Evolutionary conservation across 2,113 vertebrate genomes (phyloP).

Genomic region (Bungarus multicinctus): DNA sequence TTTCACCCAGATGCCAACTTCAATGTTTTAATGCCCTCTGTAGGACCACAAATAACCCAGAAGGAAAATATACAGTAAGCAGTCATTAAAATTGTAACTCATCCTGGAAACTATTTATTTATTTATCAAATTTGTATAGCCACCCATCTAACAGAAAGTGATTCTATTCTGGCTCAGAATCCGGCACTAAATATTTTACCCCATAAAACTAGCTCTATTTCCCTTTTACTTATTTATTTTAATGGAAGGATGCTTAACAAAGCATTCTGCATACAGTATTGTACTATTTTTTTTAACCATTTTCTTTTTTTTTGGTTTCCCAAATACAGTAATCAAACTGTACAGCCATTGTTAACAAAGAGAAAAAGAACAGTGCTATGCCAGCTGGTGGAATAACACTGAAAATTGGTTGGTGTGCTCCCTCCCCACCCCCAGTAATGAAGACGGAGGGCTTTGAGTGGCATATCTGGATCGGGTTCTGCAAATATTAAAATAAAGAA

Average conservation of each 20-base stretch:
- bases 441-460: not conserved
- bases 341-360: not conserved
- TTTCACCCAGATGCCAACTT: not conserved
- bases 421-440: not conserved
- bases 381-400: not conserved
- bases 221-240: not conserved
- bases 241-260: not conserved
- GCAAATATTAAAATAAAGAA: not conserved
- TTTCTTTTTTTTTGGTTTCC: no score
- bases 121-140: not conserved
- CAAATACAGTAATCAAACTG: not conserved
- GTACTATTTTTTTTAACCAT: not conserved
- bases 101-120: not conserved
- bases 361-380: not conserved
- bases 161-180: not conserved
- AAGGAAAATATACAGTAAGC: not conserved
- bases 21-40: not conserved
- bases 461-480: not conserved
- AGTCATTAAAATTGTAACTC: not conserved
- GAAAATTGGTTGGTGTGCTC: not conserved
- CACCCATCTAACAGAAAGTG: not conserved
- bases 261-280: not conserved
- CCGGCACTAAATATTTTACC: not conserved
- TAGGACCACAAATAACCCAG: not conserved
- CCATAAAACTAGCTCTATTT: not conserved